A percentile compares a stretch with the other conserved stretches of the same genome.
These are phyloP conservation scores for Podabrus alpinus DNA, from an alignment of 2,888 invertebrate genomes.

Conservation along the genomic window DNA sequence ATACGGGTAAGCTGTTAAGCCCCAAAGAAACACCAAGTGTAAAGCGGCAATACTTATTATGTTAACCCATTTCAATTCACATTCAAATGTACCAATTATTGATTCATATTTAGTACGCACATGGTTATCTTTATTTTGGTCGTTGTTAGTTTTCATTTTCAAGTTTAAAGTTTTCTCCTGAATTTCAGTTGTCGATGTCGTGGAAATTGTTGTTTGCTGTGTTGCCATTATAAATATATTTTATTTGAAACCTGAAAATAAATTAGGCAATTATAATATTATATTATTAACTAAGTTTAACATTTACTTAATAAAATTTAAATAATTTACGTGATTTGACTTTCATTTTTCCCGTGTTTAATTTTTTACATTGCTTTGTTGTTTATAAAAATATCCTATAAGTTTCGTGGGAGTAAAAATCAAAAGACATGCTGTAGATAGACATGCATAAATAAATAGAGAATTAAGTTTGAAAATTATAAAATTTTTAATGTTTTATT, in stretches of 20 bases:
- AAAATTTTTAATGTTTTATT: too few species aligned
- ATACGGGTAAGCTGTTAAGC: constrained; percentile 49
- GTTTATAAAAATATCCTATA: too few species aligned
- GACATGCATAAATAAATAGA: too few species aligned
- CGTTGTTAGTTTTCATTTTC: not conserved
- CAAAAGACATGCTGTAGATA: too few species aligned
- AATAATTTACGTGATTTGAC: too few species aligned
- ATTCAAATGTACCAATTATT: constrained; percentile 55
- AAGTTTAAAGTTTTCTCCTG: not conserved
- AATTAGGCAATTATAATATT: too few species aligned
- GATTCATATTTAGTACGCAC: constrained; percentile 31
- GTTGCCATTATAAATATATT: not conserved
- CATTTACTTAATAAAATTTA: too few species aligned
- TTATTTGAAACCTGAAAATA: not conserved
- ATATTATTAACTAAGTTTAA: too few species aligned
- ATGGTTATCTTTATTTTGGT: not conserved
- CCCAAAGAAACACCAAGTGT: constrained; percentile 57
- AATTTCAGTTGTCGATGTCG: not conserved
- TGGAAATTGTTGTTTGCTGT: not conserved
- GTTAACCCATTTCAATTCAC: constrained; percentile 69
- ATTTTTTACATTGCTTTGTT: too few species aligned
- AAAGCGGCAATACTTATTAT: constrained; percentile 60
- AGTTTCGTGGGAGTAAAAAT: too few species aligned
- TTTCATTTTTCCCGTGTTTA: too few species aligned
- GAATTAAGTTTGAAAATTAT: too few species aligned